A percentile compares a stretch with the other conserved stretches of the same genome.
These are phyloP conservation scores for Pyrgilauda ruficollis DNA, from an alignment of 2,113 vertebrate species.

Conservation along the genomic window DNA sequence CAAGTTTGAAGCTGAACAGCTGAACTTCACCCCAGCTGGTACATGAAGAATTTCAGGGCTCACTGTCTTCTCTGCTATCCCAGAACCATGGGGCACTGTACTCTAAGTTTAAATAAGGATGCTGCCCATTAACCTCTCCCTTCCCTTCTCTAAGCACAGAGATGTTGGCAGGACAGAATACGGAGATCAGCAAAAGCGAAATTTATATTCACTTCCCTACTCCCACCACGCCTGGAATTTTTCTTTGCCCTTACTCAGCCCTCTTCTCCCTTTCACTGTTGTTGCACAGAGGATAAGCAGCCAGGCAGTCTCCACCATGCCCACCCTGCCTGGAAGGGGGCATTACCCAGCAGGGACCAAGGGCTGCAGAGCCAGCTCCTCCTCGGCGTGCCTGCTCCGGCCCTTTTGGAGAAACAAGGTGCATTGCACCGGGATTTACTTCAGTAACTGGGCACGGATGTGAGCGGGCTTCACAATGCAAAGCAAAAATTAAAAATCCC, in stretches of 20 bases:
- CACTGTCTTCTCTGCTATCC: background rate
- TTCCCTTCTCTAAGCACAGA: background rate
- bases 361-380: background rate
- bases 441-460: background rate
- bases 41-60: background rate
- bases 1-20: background rate
- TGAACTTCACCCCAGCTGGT: background rate
- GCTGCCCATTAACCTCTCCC: background rate
- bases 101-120: background rate
- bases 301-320: background rate
- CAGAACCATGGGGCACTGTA: background rate
- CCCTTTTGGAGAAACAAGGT: background rate
- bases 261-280: background rate
- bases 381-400: rapidly evolving
- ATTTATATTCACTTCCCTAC: background rate
- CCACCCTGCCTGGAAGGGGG: rapidly evolving
- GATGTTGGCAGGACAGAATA: background rate
- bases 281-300: background rate
- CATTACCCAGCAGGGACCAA: background rate
- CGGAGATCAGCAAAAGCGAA: background rate
- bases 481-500: constrained; percentile 41
- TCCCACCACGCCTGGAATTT: background rate
- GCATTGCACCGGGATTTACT: background rate
- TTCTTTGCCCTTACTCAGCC: background rate
- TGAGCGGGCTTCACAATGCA: background rate